These are phyloP conservation scores for Cettia cetti DNA, from an alignment of 2,113 vertebrate species.

Conservation along the genomic window DNA sequence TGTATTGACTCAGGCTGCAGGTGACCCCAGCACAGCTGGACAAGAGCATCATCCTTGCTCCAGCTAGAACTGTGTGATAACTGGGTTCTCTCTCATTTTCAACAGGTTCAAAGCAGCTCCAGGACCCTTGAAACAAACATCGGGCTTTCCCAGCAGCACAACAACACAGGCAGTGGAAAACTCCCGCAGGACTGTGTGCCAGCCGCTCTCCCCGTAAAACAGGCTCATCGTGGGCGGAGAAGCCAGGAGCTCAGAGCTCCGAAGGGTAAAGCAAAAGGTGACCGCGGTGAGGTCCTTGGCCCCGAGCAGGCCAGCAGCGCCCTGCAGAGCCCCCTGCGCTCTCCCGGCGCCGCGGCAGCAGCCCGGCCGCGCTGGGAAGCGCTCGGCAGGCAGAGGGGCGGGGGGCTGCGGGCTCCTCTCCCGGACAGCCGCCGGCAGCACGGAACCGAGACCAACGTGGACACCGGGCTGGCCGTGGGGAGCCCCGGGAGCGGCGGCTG, in stretches of 20 bases:
- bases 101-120: slow-evolving; percentile 77
- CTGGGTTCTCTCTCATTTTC: neutral
- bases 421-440: neutral
- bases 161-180: neutral
- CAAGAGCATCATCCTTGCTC: rapidly evolving
- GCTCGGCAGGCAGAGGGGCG: neutral
- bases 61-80: neutral
- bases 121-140: slow-evolving; percentile 45
- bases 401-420: neutral
- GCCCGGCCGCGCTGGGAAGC: neutral
- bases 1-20: neutral
- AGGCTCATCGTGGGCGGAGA: neutral
- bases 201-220: neutral
- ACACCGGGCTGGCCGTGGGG: slow-evolving; percentile 76
- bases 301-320: slow-evolving; percentile 42
- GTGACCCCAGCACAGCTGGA: neutral
- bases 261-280: neutral
- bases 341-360: slow-evolving; percentile 25
- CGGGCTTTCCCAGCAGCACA: slow-evolving; percentile 57
- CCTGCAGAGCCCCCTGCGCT: slow-evolving; percentile 59
- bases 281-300: neutral
- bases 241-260: neutral
- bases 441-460: slow-evolving; percentile 82
- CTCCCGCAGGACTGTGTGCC: neutral
- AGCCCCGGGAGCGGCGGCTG: neutral